These are phyloP conservation scores for Epirrhoe alternata DNA, from an alignment of 2,888 invertebrate genomes.

Conservation along the genomic window DNA sequence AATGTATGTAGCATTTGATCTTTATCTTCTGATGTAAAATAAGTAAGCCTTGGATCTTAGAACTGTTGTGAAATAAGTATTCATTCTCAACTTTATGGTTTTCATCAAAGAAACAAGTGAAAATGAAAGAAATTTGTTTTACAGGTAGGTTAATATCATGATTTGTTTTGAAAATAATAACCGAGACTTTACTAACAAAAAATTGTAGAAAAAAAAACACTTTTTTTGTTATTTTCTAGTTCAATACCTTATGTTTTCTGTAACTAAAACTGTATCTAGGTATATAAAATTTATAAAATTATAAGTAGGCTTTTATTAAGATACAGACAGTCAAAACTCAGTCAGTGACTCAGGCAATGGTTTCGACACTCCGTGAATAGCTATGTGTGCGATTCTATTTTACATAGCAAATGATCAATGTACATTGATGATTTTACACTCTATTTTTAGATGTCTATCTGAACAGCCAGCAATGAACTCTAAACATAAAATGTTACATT, in stretches of 20 bases:
- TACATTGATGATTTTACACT: background rate
- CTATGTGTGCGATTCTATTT: background rate
- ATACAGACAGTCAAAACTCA: background rate
- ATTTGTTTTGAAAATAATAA: too few species aligned
- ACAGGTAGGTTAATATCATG: too few species aligned
- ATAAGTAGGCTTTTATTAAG: background rate
- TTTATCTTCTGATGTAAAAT: background rate
- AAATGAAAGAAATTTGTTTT: too few species aligned
- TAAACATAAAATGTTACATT: constrained; percentile 12
- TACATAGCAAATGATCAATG: background rate
- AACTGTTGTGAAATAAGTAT: background rate
- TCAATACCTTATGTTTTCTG: too few species aligned
- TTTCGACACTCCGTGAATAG: background rate
- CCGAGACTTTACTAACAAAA: too few species aligned
- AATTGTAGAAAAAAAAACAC: too few species aligned
- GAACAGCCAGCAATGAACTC: constrained; percentile 10
- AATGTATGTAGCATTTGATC: background rate
- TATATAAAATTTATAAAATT: too few species aligned
- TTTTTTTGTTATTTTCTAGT: too few species aligned
- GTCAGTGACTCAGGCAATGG: background rate
- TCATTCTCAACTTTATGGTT: background rate
- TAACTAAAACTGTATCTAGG: too few species aligned
- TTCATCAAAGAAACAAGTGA: too few species aligned
- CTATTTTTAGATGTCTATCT: background rate
- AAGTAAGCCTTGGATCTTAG: background rate